Base-by-base conservation (phyloP, 2,113 vertebrate species). In the Sebastes schlegelii region DNA sequence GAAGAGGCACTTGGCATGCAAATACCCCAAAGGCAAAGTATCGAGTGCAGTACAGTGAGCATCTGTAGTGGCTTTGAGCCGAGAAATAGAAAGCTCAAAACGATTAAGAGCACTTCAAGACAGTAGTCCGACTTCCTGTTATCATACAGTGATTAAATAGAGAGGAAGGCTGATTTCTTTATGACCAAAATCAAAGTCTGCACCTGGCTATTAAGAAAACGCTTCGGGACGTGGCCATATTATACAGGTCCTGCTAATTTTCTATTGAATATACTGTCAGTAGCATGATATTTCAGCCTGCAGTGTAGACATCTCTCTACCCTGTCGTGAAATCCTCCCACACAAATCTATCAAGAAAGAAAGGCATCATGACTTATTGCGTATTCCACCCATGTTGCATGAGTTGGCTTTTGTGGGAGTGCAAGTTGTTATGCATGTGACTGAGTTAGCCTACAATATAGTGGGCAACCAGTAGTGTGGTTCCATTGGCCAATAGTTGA, bases 341-440 rank as follows among this genome's bases (percentile, higher is more conserved):
- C 89, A 87, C 58, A 73, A 8, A 79, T 80, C 75, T 78, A 68
- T 84, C 74, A 87, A 83, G 75, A 80, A 86, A 75, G 77, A 88
- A 77, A 67, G 48, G 54, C 74, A 74, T 79, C 74, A 69, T 83
- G 83, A 82, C 83, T 79, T 86, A 63, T 72, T 74, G 67, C 71
- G 45, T 88, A 77, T 88, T 84, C 68, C 75, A 73, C 68, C 58
- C 74, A 46, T 86, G 79, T 48, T 81, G 80, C 43, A 67, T 86
- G 79, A 83, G 79, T 82, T 45, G 66, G 64, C 73, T 73, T 76
- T 74, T 76, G 86, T 89, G 71, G 84, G 88, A 67, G 89, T 54
- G 85, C 23, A 74, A 68, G 42, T 84, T 74, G 62, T 69, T 63
- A 52, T 55, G 64, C 23, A 77, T 79, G 65, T 82, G 67, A 67